Evolutionary conservation across 2,113 vertebrate species (phyloP), one percentile per base, ranked within the genome.

Genomic region (Pleuronectes platessa): DNA sequence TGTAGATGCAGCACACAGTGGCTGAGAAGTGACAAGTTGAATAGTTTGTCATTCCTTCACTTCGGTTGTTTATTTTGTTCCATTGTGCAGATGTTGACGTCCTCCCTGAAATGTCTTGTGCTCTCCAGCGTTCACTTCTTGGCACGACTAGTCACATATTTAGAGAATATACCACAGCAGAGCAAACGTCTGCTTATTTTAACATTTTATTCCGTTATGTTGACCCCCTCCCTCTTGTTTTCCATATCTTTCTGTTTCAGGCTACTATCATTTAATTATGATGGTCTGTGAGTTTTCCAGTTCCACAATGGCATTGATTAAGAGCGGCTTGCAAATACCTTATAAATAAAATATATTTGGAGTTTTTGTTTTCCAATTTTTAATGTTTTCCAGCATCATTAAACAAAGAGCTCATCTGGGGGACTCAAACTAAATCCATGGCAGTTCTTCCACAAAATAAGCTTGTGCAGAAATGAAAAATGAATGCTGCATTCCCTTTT

Each of bases 101-200:
- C 68, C 31, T 49, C 18, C 35, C 49, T 70, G 59, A 31, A 15
- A 60, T 9, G 61, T 79, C 45, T 78, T 76, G 31, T 73, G 49
- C 21, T 66, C 47, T 42, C 67, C 60, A 53, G 49, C 58, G 45
- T 85, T 60, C 37, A 78, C 20, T 75, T 31, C 73, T 21, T 49
- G 23, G 51, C 23, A 60, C 72, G 70, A 78, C 83, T 70, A 72
- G 42, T 76, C 26, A 59, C 49, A 71, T 67, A 75, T 87, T 85
- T 89, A 37, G 27, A 77, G 2, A 61, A 24, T 79, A 61, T 26
- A 37, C 71, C 69, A 64, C 59, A 78, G 47, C 47, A 61, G 60
- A 67, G 59, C 8, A 31, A 31, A 31, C 31, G 31, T 31, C 31
- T 31, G 31, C 5, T 31, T 31, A 31, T 31, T 31, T 31, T 31